These are phyloP conservation scores for Macrobrachium rosenbergii DNA, from an alignment of 1,140 invertebrate genomes.

Conservation along the genomic window DNA sequence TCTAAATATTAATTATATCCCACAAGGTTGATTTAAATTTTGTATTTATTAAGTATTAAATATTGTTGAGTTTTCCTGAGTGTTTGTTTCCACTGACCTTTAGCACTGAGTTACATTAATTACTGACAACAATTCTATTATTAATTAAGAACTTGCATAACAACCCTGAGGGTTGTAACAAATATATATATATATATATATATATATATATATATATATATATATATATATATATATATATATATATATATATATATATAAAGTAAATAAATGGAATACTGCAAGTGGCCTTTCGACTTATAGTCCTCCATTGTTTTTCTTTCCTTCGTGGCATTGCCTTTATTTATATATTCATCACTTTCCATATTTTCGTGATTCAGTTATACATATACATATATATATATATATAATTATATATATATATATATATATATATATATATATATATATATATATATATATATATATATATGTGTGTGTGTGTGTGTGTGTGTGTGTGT, in stretches of 20 bases:
- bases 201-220: constrained; percentile 30
- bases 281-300: background rate
- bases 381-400: background rate
- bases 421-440: background rate
- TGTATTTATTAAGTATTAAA: no score
- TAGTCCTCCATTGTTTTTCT: background rate
- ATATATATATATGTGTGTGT: constrained; percentile 30
- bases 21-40: no score
- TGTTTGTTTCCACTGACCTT: no score
- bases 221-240: constrained; percentile 28
- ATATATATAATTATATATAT: background rate
- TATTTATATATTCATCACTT: no score
- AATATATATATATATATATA: constrained; percentile 28
- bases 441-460: background rate
- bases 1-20: no score
- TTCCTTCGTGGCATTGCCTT: background rate
- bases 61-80: no score
- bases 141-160: no score
- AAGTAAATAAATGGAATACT: no score
- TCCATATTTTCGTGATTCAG: background rate
- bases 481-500: constrained; percentile 45
- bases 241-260: background rate
- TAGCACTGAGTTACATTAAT: no score
- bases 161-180: no score
- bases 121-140: no score